A percentile compares a stretch with the other conserved stretches of the same genome.
Conservation (phyloP, 2,888 invertebrate genomes). For the Apodemia duryi region DNA sequence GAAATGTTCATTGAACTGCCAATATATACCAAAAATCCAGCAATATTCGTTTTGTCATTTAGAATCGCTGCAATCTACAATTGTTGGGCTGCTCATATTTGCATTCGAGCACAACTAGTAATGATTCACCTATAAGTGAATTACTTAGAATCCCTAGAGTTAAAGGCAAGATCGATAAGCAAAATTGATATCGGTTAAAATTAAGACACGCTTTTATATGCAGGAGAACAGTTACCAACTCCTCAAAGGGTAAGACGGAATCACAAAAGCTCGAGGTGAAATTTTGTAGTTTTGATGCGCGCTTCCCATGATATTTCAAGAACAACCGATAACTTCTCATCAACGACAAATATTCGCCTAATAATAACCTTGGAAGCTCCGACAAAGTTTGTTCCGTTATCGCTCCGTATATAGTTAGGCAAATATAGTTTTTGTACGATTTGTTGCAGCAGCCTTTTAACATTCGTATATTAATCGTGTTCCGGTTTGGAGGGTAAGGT, state of each 20-base stretch:
- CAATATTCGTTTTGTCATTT: neutral
- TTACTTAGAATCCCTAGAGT: conserved; percentile 25
- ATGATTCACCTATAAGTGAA: conserved; percentile 28
- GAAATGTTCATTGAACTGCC: conserved; percentile 10
- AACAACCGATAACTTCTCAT: neutral
- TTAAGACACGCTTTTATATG: conserved; percentile 32
- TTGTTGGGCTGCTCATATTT: conserved; percentile 21
- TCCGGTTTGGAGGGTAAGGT: too few relatives aligned
- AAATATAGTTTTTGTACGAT: conserved; percentile 22
- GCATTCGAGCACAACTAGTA: conserved; percentile 24
- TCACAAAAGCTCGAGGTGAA: conserved; percentile 24
- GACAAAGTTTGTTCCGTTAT: conserved; percentile 29
- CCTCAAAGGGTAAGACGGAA: conserved; percentile 26
- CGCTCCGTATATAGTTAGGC: conserved; percentile 22
- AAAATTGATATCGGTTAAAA: conserved; percentile 22
- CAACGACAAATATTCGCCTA: conserved; percentile 7
- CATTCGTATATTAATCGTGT: conserved; percentile 4
- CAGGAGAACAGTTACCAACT: conserved; percentile 24
- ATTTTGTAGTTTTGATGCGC: conserved; percentile 27
- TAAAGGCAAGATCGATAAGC: conserved; percentile 11
- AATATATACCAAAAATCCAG: conserved; percentile 4
- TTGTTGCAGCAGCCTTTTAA: conserved; percentile 26
- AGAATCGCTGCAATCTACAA: conserved; percentile 16
- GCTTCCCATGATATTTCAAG: conserved; percentile 30
- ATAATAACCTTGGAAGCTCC: conserved; percentile 23